Base-by-base conservation (phyloP, 2,888 invertebrate species). In the Sycophila texana region DNA sequence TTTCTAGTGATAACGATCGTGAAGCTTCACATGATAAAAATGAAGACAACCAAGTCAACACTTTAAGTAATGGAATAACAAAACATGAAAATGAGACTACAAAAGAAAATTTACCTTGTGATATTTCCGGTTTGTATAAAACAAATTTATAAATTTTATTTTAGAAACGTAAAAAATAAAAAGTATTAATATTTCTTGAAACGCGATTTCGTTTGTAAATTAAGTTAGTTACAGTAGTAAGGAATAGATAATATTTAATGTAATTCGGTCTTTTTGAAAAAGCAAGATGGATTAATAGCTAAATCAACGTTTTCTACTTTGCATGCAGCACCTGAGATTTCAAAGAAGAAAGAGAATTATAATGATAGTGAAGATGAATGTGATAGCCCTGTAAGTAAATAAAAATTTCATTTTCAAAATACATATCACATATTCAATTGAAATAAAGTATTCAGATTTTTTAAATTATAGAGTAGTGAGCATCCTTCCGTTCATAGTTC, bases 1-100 rank as follows among this genome's bases (percentile, higher is more conserved):
- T 94, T 83, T 96, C 96, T 0, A 94, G 94, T 86, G 93, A 93
- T 74, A 95, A 95, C 86, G 93, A 92, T 61, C 92, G 92, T 84
- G 92, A 91, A 80, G 84, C 84, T 73, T 81, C 82, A 12, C 74
- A 80, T 16, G 55, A 81, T 22, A 77, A 73, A 71, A 80, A 70
- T 20, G 72, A 80, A 63, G 65, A 68, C 67, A 77, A 78, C 72
- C 75, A 72, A 74, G 22, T 55, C 49, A 53, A 60, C 10, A 49
- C 39, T 61, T 20, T 4, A 65, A 26, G 63, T 39, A 60, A 61
- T 2, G 22, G 58, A 58, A 55, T 4, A 12, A 22, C 63, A 63
- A 22, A 22, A 22, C 47, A 30, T 47, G 47, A 66, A 18, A 58
- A 55, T 14, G 2, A 70, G 65, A 4, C 26, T n/a, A 26, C 18